Conservation (phyloP, 2,113 vertebrate genomes). For the Elephantulus edwardii region DNA sequence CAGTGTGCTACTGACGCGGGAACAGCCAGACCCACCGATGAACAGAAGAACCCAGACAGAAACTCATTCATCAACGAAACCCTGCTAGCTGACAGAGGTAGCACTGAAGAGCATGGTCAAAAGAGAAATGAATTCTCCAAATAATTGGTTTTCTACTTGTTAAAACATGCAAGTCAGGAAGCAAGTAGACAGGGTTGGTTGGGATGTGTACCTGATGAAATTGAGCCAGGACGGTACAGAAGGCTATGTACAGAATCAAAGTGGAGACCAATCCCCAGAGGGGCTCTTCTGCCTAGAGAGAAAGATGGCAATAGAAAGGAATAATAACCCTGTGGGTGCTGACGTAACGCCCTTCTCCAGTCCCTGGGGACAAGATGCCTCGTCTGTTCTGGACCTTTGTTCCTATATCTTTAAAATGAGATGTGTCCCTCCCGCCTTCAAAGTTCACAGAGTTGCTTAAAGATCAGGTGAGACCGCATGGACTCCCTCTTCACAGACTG, state of each 20-base stretch:
- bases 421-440: background rate
- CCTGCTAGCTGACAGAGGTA: accelerated
- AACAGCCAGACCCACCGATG: background rate
- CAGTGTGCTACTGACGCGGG: background rate
- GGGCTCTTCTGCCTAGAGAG: no score
- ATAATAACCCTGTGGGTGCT: no score
- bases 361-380: background rate
- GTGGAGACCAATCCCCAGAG: background rate
- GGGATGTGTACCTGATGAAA: background rate
- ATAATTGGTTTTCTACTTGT: background rate
- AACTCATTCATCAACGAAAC: no score
- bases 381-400: no score
- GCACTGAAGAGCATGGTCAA: background rate
- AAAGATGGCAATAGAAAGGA: no score
- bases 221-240: background rate
- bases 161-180: background rate
- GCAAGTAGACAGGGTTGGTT: accelerated
- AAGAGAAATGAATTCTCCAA: background rate
- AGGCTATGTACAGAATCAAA: background rate
- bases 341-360: background rate
- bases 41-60: background rate
- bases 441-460: background rate
- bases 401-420: background rate
- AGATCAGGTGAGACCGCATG: background rate
- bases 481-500: background rate